These are phyloP conservation scores for Euleptes europaea DNA, from an alignment of 2,113 vertebrate species.

Conservation along the genomic window DNA sequence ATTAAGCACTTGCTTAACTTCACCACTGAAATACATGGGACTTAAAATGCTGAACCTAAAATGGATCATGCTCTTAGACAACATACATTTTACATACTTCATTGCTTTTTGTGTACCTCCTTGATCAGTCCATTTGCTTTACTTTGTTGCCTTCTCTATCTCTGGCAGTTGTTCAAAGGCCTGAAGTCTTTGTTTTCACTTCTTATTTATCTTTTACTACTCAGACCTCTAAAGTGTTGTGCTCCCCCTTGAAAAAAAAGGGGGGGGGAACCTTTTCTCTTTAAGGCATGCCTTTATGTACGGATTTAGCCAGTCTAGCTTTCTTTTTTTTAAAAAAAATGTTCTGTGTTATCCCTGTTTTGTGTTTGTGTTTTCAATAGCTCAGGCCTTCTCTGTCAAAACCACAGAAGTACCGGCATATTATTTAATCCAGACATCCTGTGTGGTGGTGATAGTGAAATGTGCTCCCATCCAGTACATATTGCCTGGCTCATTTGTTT, in stretches of 20 bases:
- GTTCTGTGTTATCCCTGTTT: conserved; percentile 36
- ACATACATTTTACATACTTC: conserved; percentile 3
- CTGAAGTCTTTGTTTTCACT: conserved; percentile 14
- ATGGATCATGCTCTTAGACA: neutral
- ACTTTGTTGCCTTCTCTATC: neutral
- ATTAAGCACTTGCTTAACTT: neutral
- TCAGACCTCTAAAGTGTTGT: conserved; percentile 16
- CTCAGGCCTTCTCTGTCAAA: neutral
- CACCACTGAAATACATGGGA: neutral
- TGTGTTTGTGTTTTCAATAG: conserved; percentile 31
- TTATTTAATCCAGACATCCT: conserved; percentile 33
- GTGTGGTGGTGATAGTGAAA: conserved; percentile 1
- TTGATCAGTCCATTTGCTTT: neutral
- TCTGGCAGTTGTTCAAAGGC: conserved; percentile 5
- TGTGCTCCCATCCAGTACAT: conserved; percentile 2
- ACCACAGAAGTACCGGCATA: neutral
- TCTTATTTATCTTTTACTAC: conserved; percentile 33
- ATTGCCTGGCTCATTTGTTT: conserved; percentile 11
- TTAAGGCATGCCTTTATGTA: conserved; percentile 26
- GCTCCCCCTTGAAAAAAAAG: conserved; percentile 21
- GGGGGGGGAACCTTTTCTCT: conserved; percentile 14
- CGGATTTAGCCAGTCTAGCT: conserved; percentile 6
- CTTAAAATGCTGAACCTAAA: neutral
- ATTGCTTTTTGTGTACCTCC: neutral
- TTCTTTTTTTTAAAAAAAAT: conserved; percentile 15